A percentile compares a stretch with the other conserved stretches of the same genome.
phyloP scores from a whole-genome alignment of 1,140 invertebrate genomes.

The Zaprionus inermis region DNA sequence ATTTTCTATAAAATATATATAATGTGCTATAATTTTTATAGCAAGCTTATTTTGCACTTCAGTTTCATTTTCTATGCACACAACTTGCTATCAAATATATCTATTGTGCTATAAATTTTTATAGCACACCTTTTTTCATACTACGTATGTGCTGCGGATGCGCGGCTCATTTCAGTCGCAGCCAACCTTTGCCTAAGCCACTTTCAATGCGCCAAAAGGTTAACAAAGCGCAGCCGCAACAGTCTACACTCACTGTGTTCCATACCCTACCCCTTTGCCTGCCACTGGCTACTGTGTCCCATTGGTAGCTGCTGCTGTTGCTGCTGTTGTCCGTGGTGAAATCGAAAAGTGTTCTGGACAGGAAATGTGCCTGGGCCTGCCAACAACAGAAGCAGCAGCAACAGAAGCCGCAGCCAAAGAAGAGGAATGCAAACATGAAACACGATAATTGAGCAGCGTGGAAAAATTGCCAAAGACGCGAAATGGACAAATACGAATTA shows the following conservation, averaged over 20 bases:
- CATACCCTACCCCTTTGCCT: not conserved
- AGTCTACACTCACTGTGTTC: conserved; percentile 19
- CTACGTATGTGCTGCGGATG: conserved; percentile 24
- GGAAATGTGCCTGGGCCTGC: conserved; percentile 58
- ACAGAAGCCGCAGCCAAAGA: conserved; percentile 52
- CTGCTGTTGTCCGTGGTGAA: conserved; percentile 48
- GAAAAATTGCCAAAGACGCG: conserved; percentile 82
- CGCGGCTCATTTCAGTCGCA: conserved; percentile 9
- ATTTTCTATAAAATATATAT: not conserved
- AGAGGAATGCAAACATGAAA: conserved; percentile 80
- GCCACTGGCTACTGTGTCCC: conserved; percentile 56
- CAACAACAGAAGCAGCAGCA: conserved; percentile 41
- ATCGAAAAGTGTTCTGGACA: conserved; percentile 75
- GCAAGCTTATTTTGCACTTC: not conserved
- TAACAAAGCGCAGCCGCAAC: conserved; percentile 46
- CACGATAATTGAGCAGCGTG: conserved; percentile 82
- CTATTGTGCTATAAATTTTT: not conserved
- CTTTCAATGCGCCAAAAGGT: conserved; percentile 55
- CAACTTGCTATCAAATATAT: not conserved
- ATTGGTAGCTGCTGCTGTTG: conserved; percentile 9
- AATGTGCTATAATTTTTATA: not conserved
- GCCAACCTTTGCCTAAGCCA: conserved; percentile 48
- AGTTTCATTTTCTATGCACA: not conserved
- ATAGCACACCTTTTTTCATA: not conserved
- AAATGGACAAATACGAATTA: conserved; percentile 83